A percentile compares a stretch with the other conserved stretches of the same genome.
Conservation (phyloP, 2,888 invertebrate genomes). For the Mycalesis mineus region DNA sequence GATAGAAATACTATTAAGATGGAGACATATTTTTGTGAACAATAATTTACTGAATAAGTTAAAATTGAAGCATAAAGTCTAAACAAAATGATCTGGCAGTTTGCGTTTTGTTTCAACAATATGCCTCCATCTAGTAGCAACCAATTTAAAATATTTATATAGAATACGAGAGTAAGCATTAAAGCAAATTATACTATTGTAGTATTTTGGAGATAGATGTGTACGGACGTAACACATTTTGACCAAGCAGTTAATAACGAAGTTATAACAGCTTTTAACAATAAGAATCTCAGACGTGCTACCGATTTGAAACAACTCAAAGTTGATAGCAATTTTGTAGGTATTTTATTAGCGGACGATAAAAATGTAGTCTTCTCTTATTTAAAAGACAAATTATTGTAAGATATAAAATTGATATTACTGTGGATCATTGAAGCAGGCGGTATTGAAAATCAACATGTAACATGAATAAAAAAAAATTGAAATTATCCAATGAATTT, state of each 20-base stretch:
- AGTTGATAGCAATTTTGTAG: constrained; percentile 6
- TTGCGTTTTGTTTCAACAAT: not conserved
- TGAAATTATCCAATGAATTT: too few species aligned
- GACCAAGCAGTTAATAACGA: constrained; percentile 3
- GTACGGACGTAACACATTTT: not conserved
- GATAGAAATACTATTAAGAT: not conserved
- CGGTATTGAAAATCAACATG: too few species aligned
- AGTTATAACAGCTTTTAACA: constrained; percentile 7
- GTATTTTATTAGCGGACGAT: not conserved
- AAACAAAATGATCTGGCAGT: too few species aligned
- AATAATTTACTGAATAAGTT: not conserved
- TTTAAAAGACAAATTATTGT: constrained; percentile 25
- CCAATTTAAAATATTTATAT: not conserved
- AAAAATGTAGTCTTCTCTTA: constrained; percentile 9
- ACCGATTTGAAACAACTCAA: constrained; percentile 3
- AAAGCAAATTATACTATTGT: not conserved
- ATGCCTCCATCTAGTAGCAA: not conserved
- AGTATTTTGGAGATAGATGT: not conserved
- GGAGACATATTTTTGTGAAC: not conserved
- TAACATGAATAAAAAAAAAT: too few species aligned
- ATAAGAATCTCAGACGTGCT: constrained; percentile 18
- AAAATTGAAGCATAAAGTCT: too few species aligned
- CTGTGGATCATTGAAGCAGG: not conserved
- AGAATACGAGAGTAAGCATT: not conserved
- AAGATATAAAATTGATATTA: constrained; percentile 4